Percentiles rank a stretch among this genome's conserved stretches.
Evolutionary conservation across 1,140 invertebrate species (phyloP).

Genomic region (Zaprionus gabonicus): DNA sequence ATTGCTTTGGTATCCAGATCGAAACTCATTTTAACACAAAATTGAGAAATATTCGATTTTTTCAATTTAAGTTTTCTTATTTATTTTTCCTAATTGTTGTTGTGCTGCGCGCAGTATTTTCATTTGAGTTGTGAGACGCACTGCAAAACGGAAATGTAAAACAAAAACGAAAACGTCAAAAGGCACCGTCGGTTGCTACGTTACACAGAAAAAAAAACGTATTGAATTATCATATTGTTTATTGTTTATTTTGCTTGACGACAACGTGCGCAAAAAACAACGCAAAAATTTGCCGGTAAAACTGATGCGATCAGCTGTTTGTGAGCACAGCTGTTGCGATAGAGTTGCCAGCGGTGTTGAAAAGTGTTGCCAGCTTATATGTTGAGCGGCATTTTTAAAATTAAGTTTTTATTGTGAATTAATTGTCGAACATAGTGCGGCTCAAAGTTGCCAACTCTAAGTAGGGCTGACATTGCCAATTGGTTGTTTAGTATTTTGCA

Average conservation of each 20-base stretch:
- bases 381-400: not conserved
- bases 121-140: conserved; percentile 19
- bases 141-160: conserved; percentile 21
- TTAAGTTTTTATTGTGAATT: not conserved
- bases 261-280: not conserved
- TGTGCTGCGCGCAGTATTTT: conserved; percentile 11
- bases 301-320: conserved; percentile 50
- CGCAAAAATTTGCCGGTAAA: conserved; percentile 5
- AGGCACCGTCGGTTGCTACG: conserved; percentile 43
- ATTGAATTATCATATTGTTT: conserved; percentile 38
- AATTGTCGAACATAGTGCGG: not conserved
- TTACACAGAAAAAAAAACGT: conserved; percentile 28
- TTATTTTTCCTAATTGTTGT: conserved; percentile 2
- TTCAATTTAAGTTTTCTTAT: not conserved
- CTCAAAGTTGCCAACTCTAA: not conserved
- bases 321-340: conserved; percentile 12
- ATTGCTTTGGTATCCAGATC: conserved; percentile 50
- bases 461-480: not conserved
- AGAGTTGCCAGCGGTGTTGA: conserved; percentile 10
- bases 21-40: conserved; percentile 31
- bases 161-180: conserved; percentile 26
- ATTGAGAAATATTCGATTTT: not conserved
- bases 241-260: conserved; percentile 17
- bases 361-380: conserved; percentile 18
- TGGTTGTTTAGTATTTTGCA: no score